These are phyloP conservation scores for Sigmodon hispidus DNA, from an alignment of 2,113 vertebrate species.

Conservation along the genomic window DNA sequence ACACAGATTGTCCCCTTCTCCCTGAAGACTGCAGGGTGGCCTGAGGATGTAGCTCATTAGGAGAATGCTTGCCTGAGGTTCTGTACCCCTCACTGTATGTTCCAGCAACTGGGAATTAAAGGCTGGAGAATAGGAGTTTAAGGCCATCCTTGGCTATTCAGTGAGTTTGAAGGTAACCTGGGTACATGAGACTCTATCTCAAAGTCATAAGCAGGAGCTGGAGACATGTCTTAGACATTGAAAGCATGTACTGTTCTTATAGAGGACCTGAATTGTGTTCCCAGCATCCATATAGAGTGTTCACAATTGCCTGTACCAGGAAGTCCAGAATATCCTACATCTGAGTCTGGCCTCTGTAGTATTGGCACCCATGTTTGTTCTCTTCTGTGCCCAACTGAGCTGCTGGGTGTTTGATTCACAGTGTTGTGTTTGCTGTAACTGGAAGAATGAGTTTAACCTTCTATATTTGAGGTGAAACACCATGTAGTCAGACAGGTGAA, in stretches of 20 bases:
- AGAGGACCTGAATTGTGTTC: background rate
- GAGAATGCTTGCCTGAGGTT: background rate
- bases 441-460: background rate
- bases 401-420: background rate
- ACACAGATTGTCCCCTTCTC: background rate
- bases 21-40: background rate
- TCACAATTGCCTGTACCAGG: background rate
- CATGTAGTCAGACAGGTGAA: background rate
- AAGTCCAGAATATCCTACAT: background rate
- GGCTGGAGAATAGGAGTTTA: background rate
- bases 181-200: background rate
- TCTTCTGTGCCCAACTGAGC: rapidly evolving
- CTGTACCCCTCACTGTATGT: background rate
- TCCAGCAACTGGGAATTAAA: background rate
- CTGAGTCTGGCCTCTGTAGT: background rate
- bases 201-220: background rate
- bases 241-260: no score
- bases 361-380: background rate
- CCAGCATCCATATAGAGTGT: background rate
- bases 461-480: background rate
- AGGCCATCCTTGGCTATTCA: background rate
- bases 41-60: no score
- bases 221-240: background rate
- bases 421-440: background rate
- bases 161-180: background rate